These are phyloP conservation scores for Gastracanthus pulcherrimus DNA, from an alignment of 2,888 invertebrate genomes.

Conservation along the genomic window DNA sequence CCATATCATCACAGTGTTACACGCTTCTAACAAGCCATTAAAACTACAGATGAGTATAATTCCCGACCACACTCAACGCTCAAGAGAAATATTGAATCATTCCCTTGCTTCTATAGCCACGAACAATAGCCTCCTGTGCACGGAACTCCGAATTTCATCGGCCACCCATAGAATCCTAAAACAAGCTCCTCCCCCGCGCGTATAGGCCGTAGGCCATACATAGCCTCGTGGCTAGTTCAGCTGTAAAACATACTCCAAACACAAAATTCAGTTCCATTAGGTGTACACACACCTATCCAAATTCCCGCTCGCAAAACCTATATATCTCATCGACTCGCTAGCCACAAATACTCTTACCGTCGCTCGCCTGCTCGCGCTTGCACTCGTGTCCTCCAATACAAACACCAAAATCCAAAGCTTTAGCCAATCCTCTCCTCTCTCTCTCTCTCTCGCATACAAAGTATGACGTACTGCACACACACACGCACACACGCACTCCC, in stretches of 20 bases:
- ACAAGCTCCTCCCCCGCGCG: not conserved
- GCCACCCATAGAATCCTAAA: not conserved
- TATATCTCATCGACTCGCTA: slow-evolving; percentile 24
- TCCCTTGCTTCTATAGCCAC: not conserved
- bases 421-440: slow-evolving; percentile 1
- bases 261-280: slow-evolving; percentile 51
- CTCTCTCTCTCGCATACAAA: slow-evolving; percentile 40
- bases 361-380: too few relatives aligned
- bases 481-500: not conserved
- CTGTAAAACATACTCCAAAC: slow-evolving; percentile 50
- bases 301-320: not conserved
- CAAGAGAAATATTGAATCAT: slow-evolving; percentile 9
- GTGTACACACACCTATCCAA: not conserved
- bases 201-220: not conserved
- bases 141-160: not conserved
- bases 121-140: not conserved
- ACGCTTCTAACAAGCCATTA: too few relatives aligned
- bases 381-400: slow-evolving; percentile 15
- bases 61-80: not conserved
- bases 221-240: not conserved
- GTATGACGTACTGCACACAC: slow-evolving; percentile 23
- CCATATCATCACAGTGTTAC: too few relatives aligned
- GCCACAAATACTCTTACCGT: slow-evolving; percentile 43
- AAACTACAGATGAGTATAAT: not conserved
- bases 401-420: slow-evolving; percentile 37